Evolutionary conservation across 2,888 invertebrate species (phyloP), one percentile per base, ranked within the genome.

Genomic region (Harpalus rufipes): DNA sequence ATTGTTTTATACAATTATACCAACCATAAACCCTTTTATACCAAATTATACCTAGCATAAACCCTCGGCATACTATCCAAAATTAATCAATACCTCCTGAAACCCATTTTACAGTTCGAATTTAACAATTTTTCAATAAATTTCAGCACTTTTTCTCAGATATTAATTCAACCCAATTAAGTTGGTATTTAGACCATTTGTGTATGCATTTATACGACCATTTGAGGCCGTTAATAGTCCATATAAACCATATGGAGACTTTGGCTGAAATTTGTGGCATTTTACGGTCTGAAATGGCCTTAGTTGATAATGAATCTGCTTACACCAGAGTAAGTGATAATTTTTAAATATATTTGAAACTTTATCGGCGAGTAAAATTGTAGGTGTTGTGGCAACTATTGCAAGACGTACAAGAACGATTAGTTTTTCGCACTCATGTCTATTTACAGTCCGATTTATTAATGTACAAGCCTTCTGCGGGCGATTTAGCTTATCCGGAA

Each of bases 401-500:
- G 68, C 96, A 97, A 90, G 99, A 99, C 92, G 97, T 97, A 6
- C 98, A 99, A 90, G 99, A 99, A 90, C 92, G 99, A 81, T 94
- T 99, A 58, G 99, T 99, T 56, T 99, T 98, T 91, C 94, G 99
- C 76, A 97, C 98, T 0, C 97, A 98, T 92, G 94, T 99, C 87
- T 99, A 98, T 91, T 94, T 99, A 86, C 95, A 97, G 82, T 95
- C 96, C 0, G 99, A 99, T 91, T 97, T 99, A 87, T 92, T 96
- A 85, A 93, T 94, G 87, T 97, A 97, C 90, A 94, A 96, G 86
- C 97, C 99, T 0, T 98, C 98, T 10, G 94, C 96, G 4, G 99
- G 99, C 0, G 99, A 99, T 92, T 93, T 99, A 86, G 98, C 99
- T 0, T 99, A 99, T 92, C 99, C 99, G 0, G 97, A 98, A 88